Evolutionary conservation across 2,797 vertebrate genomes (phyloP), one percentile per base, ranked within the genome.

Genomic region (Gobio occitaniae): DNA sequence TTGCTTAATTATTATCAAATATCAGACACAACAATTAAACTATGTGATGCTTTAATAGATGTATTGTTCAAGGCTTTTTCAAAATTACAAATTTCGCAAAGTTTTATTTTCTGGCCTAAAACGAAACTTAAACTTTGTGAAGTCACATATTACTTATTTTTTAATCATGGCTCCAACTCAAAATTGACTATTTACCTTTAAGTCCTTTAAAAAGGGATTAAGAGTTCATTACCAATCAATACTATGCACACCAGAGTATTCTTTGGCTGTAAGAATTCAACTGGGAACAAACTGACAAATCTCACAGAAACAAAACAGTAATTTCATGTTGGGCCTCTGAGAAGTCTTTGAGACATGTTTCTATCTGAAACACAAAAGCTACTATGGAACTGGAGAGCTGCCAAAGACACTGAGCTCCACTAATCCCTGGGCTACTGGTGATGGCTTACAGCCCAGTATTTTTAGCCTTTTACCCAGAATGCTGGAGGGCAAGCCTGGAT

Each of bases 351-450:
- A 90, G 90, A 93, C 89, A 72, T 89, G 84, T 85, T 76, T 90
- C 84, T 88, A 85, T 90, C 91, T 84, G 87, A 90, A 88, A 90
- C 89, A 92, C 71, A 87, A 87, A 89, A 89, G 86, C 90, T 87
- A 88, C 85, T 91, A 86, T 77, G 48, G 86, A 91, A 88, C 91
- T 92, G 91, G 93, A 93, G 76, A 66, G 66, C 61, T 75, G 89
- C 93, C 93, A 94, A 92, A 89, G 89, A 93, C 86, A 91, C 92
- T 90, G 91, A 83, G 86, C 86, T 83, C 90, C 88, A 84, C 88
- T 91, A 90, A 93, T 93, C 90, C 92, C 91, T 70, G 70, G 32
- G 81, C 91, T 91, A 91, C 90, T 83, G 92, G 90, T 88, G 89
- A 84, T 86, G 81, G 47, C 90, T 90, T 87, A 91, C 88, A 91